Base-by-base conservation (phyloP, 2,888 invertebrate species). In the Cerastis rubricosa region DNA sequence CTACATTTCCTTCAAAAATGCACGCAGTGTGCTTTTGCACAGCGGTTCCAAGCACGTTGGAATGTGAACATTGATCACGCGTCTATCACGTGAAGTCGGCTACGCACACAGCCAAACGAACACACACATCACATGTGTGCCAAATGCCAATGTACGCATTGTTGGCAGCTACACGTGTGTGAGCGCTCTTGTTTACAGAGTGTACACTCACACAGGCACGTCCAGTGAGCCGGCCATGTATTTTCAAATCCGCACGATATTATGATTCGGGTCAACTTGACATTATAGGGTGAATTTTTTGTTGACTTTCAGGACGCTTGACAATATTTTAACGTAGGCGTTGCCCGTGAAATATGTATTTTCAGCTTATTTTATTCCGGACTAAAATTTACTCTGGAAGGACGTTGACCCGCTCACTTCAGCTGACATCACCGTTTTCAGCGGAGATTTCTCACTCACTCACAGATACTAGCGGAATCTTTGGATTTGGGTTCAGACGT, bases 61-160 rank as follows among this genome's bases (percentile, higher is more conserved):
- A 95, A 95, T 95, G 95, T 94, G 92, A 92, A 92, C 94, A 91
- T 92, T 92, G 94, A 95, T 95, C 96, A 95, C 91, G 92, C 93
- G 92, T 87, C 80, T 89, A 89, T 88, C 92, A 93, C 95, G 95
- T 95, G 95, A 91, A 91, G 84, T 91, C 88, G 87, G 85, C 84
- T 90, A 88, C 85, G 84, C 91, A 89, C 92, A 91, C 90, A 89
- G 47, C 54, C 71, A 81, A 80, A 83, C 76, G 78, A 81, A 85
- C 78, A 75, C 76, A 80, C 67, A 76, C 83, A 65, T 68, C 74
- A 72, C 79, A 78, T 91, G 93, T 92, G 92, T 92, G 93, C 92
- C 91, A 92, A 92, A 90, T 91, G 91, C 89, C 91, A 89, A 90
- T 88, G 88, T 90, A 89, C 85, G 90, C 86, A 90, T 88, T 89